A percentile compares a stretch with the other conserved stretches of the same genome.
Evolutionary conservation across 2,888 invertebrate genomes (phyloP).

Genomic region (Eulithis prunata): DNA sequence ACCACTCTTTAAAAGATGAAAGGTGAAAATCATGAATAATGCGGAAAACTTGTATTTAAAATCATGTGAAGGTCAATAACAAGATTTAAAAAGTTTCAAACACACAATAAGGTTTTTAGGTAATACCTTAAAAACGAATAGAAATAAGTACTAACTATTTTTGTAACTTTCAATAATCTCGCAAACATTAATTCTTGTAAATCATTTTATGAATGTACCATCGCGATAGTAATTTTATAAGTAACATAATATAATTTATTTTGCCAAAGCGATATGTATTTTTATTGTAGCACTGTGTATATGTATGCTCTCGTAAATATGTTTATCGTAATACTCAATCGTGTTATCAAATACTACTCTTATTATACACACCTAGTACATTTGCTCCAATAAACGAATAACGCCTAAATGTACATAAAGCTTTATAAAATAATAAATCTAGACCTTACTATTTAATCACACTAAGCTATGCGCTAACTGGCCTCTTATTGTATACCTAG

Average conservation of each 20-base stretch:
- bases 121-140: slow-evolving; percentile 47
- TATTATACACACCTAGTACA: slow-evolving; percentile 76
- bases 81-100: slow-evolving; percentile 53
- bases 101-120: slow-evolving; percentile 45
- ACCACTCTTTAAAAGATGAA: slow-evolving; percentile 50
- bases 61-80: slow-evolving; percentile 43
- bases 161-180: slow-evolving; percentile 42
- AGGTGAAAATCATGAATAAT: slow-evolving; percentile 44
- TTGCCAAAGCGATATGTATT: slow-evolving; percentile 82
- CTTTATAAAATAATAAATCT: slow-evolving; percentile 81
- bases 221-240: slow-evolving; percentile 56
- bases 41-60: slow-evolving; percentile 31
- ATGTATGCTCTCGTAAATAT: slow-evolving; percentile 68
- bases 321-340: slow-evolving; percentile 63
- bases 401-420: slow-evolving; percentile 81
- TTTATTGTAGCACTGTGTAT: slow-evolving; percentile 80
- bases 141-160: slow-evolving; percentile 44
- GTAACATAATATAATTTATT: slow-evolving; percentile 53
- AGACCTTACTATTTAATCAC: slow-evolving; percentile 72
- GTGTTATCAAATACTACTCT: slow-evolving; percentile 81
- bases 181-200: slow-evolving; percentile 54
- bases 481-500: slow-evolving; percentile 64
- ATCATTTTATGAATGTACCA: slow-evolving; percentile 60
- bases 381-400: slow-evolving; percentile 71
- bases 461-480: slow-evolving; percentile 77